These are phyloP conservation scores for Taenaris catops DNA, from an alignment of 2,888 invertebrate species.

Conservation along the genomic window DNA sequence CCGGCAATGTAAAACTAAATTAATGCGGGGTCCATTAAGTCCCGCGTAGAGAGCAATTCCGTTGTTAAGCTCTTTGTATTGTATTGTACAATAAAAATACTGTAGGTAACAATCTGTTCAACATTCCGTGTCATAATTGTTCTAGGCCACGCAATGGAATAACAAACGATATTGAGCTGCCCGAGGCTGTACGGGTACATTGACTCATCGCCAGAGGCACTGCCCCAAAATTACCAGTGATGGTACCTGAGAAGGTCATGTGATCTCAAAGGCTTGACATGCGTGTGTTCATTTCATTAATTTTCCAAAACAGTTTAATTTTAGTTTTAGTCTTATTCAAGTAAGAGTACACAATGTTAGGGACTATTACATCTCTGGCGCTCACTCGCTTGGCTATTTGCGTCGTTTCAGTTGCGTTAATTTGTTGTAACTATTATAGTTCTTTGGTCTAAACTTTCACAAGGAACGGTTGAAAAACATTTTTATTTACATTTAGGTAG, in stretches of 20 bases:
- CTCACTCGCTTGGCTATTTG: too few relatives aligned
- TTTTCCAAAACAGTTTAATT: too few relatives aligned
- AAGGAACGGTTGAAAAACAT: too few relatives aligned
- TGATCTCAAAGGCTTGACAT: too few relatives aligned
- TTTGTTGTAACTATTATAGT: too few relatives aligned
- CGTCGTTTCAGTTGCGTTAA: too few relatives aligned
- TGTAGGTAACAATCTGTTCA: slow-evolving; percentile 29
- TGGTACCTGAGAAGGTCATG: slow-evolving; percentile 1
- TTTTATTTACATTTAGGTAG: too few relatives aligned
- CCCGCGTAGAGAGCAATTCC: slow-evolving; percentile 14
- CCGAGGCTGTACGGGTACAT: slow-evolving; percentile 31
- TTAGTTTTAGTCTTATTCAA: too few relatives aligned
- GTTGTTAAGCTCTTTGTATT: slow-evolving; percentile 13
- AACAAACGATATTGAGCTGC: slow-evolving; percentile 30
- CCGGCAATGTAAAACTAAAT: slow-evolving; percentile 12
- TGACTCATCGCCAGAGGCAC: slow-evolving; percentile 35
- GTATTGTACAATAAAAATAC: slow-evolving; percentile 21
- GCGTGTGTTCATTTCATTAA: too few relatives aligned
- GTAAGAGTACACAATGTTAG: too few relatives aligned
- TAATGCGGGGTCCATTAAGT: slow-evolving; percentile 9
- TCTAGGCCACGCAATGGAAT: slow-evolving; percentile 38
- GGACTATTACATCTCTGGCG: too few relatives aligned
- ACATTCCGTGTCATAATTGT: slow-evolving; percentile 38
- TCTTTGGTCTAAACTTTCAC: too few relatives aligned
- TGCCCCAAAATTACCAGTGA: slow-evolving; percentile 23